These are phyloP conservation scores for Parapsyche elsis DNA, from an alignment of 1,140 invertebrate genomes.

Conservation along the genomic window DNA sequence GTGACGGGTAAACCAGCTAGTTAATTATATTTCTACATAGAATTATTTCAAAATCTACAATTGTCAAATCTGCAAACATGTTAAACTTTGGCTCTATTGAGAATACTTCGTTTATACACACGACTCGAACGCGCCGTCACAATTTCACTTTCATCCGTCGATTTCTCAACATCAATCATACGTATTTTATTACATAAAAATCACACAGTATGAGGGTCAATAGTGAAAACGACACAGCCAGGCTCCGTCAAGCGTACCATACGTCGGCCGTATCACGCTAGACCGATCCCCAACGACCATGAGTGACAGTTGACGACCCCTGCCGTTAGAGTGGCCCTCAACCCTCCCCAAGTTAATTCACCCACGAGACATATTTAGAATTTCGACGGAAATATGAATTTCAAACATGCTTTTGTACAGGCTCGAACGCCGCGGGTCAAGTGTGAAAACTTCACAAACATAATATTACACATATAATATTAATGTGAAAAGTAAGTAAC, in stretches of 20 bases:
- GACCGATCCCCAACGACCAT: constrained; percentile 38
- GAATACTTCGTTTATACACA: too few species aligned
- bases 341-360: not conserved
- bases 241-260: constrained; percentile 31
- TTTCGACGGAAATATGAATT: not conserved
- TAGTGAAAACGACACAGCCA: constrained; percentile 13
- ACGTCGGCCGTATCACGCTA: constrained; percentile 36
- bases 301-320: constrained; percentile 3
- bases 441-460: not conserved
- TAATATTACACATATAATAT: not conserved
- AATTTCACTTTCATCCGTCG: too few species aligned
- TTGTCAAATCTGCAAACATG: too few species aligned
- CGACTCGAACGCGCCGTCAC: too few species aligned
- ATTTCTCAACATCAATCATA: too few species aligned
- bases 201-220: constrained; percentile 5
- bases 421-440: not conserved
- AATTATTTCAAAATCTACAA: too few species aligned
- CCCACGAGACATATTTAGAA: not conserved
- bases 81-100: too few species aligned
- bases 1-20: too few species aligned
- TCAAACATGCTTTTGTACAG: not conserved
- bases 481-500: too few species aligned
- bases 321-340: not conserved
- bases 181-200: too few species aligned
- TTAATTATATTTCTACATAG: too few species aligned